A percentile compares a stretch with the other conserved stretches of the same genome.
Conservation (phyloP, 2,888 invertebrate species). For the Philhelius pedissequus region DNA sequence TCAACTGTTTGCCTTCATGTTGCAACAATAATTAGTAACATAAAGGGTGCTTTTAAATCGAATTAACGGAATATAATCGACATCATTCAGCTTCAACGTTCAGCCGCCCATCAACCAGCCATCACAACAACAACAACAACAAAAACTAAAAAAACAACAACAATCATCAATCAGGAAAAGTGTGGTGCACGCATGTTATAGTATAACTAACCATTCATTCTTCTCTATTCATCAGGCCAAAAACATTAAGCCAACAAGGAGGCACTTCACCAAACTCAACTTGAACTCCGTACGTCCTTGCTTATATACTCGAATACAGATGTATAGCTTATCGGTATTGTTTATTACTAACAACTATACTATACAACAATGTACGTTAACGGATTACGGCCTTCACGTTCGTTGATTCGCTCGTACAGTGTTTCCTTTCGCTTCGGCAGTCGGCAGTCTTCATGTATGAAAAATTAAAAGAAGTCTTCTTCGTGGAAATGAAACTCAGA, state of each 20-base stretch:
- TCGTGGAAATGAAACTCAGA: slow-evolving; percentile 15
- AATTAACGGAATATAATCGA: slow-evolving; percentile 54
- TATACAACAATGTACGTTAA: slow-evolving; percentile 49
- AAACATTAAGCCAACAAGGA: neutral
- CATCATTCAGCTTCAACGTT: slow-evolving; percentile 19
- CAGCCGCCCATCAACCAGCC: neutral
- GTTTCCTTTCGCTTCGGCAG: neutral
- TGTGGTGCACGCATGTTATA: slow-evolving; percentile 49
- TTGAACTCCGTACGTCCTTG: slow-evolving; percentile 42
- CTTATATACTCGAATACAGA: too few species aligned
- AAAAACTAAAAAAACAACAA: too few species aligned
- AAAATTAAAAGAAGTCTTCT: neutral
- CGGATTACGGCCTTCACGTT: slow-evolving; percentile 46
- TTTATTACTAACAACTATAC: slow-evolving; percentile 22
- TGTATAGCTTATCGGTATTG: neutral
- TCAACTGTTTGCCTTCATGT: neutral
- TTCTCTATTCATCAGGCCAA: neutral
- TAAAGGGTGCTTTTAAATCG: slow-evolving; percentile 55
- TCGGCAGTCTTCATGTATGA: neutral
- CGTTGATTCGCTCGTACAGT: slow-evolving; percentile 32
- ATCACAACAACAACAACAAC: too few species aligned
- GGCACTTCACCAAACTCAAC: slow-evolving; percentile 48
- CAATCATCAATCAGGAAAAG: slow-evolving; percentile 61
- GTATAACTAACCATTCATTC: neutral
- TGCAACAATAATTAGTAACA: slow-evolving; percentile 48